Evolutionary conservation across 2,113 vertebrate species (phyloP).

Genomic region (Merops nubicus): DNA sequence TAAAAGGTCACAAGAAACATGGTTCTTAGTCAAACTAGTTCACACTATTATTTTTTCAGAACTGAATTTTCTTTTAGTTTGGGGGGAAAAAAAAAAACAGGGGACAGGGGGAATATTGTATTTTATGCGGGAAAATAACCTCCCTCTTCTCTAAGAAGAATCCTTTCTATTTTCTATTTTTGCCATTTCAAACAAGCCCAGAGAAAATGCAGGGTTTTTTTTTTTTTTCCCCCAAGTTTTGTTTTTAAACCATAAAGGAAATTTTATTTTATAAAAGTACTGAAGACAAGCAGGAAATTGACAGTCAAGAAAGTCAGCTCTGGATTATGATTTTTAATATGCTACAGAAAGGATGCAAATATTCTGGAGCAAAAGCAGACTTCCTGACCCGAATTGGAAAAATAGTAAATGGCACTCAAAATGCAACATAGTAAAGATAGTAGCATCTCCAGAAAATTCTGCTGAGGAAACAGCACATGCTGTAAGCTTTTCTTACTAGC

Average conservation of each 20-base stretch:
- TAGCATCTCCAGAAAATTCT: background rate
- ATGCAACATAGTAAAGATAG: background rate
- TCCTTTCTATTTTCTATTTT: background rate
- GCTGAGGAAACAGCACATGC: background rate
- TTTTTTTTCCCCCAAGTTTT: background rate
- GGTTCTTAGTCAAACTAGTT: background rate
- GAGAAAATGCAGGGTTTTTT: too few relatives aligned
- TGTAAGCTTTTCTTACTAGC: background rate
- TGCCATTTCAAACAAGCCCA: background rate
- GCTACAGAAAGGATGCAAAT: background rate
- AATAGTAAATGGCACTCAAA: background rate
- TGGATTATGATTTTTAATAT: background rate
- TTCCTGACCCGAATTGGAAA: background rate
- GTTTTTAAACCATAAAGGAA: background rate
- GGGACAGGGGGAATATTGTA: accelerated
- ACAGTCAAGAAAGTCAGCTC: background rate
- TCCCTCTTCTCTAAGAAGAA: background rate
- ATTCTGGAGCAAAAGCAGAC: background rate
- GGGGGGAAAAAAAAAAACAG: accelerated
- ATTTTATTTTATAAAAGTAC: background rate
- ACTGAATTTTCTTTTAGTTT: background rate
- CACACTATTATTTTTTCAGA: background rate
- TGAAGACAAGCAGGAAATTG: background rate
- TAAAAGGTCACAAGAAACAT: constrained; percentile 11
- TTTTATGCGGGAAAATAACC: background rate